Evolutionary conservation across 2,113 vertebrate species (phyloP).

Genomic region (Haemorhous mexicanus): DNA sequence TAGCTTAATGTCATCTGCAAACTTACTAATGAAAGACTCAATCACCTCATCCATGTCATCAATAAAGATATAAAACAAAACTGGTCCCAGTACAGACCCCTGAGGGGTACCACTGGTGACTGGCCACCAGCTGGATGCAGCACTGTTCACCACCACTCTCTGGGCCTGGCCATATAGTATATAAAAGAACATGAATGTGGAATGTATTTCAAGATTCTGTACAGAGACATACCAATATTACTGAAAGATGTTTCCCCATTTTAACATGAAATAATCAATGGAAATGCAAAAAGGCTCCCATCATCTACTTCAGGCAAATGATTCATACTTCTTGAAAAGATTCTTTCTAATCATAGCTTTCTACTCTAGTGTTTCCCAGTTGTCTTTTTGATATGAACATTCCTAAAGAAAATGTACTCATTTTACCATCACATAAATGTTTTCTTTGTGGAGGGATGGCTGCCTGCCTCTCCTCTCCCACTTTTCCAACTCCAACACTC

Average conservation of each 20-base stretch:
- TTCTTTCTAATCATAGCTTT: background rate
- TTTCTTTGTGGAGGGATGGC: background rate
- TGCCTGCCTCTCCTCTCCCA: background rate
- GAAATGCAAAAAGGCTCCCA: background rate
- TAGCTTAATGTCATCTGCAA: too few species aligned
- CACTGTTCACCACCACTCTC: too few species aligned
- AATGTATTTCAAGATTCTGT: background rate
- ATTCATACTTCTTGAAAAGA: background rate
- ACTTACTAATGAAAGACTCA: too few species aligned
- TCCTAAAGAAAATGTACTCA: background rate
- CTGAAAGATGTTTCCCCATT: background rate
- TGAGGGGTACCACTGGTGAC: too few species aligned
- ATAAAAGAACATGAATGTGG: background rate
- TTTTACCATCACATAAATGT: background rate
- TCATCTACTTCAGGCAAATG: background rate
- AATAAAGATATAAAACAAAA: too few species aligned
- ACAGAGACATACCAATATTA: background rate
- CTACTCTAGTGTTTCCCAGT: background rate
- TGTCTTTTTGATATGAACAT: background rate
- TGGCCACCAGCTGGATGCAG: too few species aligned
- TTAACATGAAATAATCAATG: background rate
- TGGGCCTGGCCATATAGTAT: background rate
- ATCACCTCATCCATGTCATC: too few species aligned
- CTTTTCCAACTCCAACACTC: background rate
- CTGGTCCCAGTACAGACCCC: too few species aligned